Evolutionary conservation across 2,888 invertebrate genomes (phyloP).

Genomic region (Cryptophagus acutangulus): DNA sequence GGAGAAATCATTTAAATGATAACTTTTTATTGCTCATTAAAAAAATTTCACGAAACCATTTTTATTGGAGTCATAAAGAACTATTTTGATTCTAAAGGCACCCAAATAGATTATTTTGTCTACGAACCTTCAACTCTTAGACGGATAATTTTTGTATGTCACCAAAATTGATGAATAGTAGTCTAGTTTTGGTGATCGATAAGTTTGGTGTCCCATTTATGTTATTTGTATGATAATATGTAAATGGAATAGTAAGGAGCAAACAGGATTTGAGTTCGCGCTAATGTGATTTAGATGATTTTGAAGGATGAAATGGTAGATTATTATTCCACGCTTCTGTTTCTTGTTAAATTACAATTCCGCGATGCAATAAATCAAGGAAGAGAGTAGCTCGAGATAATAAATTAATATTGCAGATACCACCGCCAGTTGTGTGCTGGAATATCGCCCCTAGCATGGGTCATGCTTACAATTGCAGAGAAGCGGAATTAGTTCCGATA

Average conservation of each 20-base stretch:
- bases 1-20: too few species aligned
- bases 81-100: too few species aligned
- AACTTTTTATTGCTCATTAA: too few species aligned
- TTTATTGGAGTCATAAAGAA: too few species aligned
- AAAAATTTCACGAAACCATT: too few species aligned
- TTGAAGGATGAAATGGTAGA: constrained; percentile 15
- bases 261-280: not conserved
- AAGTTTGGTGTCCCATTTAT: too few species aligned
- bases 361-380: constrained; percentile 25
- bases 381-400: constrained; percentile 11
- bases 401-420: constrained; percentile 46
- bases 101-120: too few species aligned
- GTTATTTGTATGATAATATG: too few species aligned
- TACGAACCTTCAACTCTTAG: too few species aligned
- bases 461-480: constrained; percentile 55
- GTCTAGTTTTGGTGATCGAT: too few species aligned
- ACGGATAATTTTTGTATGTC: too few species aligned
- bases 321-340: constrained; percentile 21
- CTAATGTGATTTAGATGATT: constrained; percentile 7
- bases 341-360: constrained; percentile 23
- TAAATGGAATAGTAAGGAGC: not conserved
- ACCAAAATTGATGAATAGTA: too few species aligned
- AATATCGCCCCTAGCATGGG: constrained; percentile 60
- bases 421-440: constrained; percentile 56
- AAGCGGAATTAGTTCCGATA: constrained; percentile 54